Evolutionary conservation across 2,113 vertebrate species (phyloP).

Genomic region (Chamaea fasciata): DNA sequence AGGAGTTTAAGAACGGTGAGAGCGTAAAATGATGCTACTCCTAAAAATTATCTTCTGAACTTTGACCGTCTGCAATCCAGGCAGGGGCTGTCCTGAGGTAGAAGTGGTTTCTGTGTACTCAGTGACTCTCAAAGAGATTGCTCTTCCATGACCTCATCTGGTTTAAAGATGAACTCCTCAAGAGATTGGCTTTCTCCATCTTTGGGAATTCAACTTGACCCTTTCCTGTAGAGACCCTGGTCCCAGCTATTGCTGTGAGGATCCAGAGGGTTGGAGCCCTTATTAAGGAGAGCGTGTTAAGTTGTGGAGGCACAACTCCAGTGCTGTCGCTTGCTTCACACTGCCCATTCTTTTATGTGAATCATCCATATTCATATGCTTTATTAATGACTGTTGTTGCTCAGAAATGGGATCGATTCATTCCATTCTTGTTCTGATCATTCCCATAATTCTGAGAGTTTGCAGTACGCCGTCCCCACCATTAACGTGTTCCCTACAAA

Average conservation of each 20-base stretch:
- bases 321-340: background rate
- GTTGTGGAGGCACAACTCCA: background rate
- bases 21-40: rapidly evolving
- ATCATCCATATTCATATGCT: background rate
- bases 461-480: conserved; percentile 15
- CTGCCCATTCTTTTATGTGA: background rate
- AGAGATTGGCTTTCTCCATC: background rate
- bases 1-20: background rate
- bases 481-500: conserved; percentile 49
- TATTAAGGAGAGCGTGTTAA: background rate
- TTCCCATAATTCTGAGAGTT: background rate
- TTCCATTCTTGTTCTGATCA: background rate
- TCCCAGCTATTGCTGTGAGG: background rate
- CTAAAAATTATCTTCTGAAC: background rate
- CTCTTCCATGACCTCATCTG: background rate
- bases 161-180: background rate
- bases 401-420: background rate
- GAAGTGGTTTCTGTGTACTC: background rate
- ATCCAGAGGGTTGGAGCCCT: background rate
- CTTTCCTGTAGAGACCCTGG: background rate
- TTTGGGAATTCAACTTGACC: background rate
- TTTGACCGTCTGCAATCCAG: background rate
- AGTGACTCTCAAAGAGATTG: background rate
- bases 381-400: background rate
- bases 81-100: background rate